Conservation (phyloP, 37 sponge, comb jelly and placozoan genomes). For the Petrosia ficiformis region DNA sequence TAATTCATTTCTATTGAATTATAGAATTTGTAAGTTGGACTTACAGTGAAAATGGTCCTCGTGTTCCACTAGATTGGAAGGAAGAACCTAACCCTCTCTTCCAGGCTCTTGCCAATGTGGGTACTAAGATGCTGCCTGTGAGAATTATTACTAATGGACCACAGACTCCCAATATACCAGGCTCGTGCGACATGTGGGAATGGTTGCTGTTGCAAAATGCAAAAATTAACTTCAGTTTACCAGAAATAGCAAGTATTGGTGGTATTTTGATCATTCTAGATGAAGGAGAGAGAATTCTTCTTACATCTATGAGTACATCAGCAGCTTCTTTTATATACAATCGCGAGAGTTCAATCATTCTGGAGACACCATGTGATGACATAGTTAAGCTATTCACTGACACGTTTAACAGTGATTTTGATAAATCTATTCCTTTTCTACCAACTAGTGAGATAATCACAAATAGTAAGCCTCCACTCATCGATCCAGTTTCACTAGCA, state of each 20-base stretch:
- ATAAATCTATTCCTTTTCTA: not conserved
- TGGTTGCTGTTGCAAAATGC: not conserved
- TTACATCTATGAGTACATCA: not conserved
- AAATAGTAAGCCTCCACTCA: not conserved
- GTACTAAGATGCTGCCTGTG: not conserved
- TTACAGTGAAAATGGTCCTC: not conserved
- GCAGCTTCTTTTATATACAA: not conserved
- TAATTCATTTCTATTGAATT: not conserved
- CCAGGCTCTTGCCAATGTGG: not conserved
- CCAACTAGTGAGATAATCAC: not conserved
- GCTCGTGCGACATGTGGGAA: not conserved
- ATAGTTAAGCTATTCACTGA: not conserved
- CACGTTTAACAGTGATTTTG: not conserved
- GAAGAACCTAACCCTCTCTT: not conserved
- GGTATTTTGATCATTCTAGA: not conserved
- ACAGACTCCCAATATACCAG: not conserved
- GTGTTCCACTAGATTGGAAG: not conserved
- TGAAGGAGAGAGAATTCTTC: not conserved
- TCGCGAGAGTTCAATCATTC: not conserved
- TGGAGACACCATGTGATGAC: not conserved
- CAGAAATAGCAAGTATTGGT: not conserved
- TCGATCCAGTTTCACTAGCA: not conserved
- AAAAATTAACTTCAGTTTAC: not conserved
- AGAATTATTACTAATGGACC: not conserved
- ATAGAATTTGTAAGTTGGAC: not conserved